These are phyloP conservation scores for Lithobius niger DNA, from an alignment of 1,140 invertebrate species.

Conservation along the genomic window DNA sequence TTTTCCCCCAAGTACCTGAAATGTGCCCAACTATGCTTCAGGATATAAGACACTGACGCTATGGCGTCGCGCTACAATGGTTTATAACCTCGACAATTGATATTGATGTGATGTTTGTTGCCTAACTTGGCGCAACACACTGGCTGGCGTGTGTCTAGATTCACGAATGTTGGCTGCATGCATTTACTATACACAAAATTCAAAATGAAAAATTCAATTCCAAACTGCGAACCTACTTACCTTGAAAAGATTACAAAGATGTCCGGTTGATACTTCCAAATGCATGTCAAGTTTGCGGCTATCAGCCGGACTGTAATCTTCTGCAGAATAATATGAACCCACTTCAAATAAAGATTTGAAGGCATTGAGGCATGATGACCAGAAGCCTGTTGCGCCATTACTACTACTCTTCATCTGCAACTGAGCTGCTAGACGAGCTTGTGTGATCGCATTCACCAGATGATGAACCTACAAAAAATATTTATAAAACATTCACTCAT, in stretches of 20 bases:
- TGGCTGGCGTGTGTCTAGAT: too few species aligned
- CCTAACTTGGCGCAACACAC: too few species aligned
- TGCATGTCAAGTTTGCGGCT: constrained; percentile 13
- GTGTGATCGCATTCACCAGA: not conserved
- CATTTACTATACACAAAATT: too few species aligned
- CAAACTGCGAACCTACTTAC: too few species aligned
- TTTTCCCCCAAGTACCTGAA: too few species aligned
- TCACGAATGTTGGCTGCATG: too few species aligned
- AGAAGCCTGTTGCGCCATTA: not conserved
- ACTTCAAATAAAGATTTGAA: constrained; percentile 8
- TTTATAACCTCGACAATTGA: too few species aligned
- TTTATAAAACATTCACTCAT: too few species aligned
- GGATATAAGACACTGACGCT: too few species aligned
- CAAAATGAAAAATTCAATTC: not conserved
- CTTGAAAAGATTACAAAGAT: constrained; percentile 13
- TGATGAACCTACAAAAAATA: constrained; percentile 4
- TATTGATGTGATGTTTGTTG: too few species aligned
- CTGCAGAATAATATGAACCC: constrained; percentile 1
- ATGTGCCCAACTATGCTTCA: too few species aligned
- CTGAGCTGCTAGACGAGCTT: not conserved
- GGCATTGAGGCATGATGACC: not conserved
- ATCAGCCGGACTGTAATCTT: constrained; percentile 14
- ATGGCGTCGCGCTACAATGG: too few species aligned
- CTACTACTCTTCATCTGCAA: not conserved
- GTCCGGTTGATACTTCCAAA: constrained; percentile 10